Conservation (phyloP, 2,113 vertebrate species). For the Tupaia tana region DNA sequence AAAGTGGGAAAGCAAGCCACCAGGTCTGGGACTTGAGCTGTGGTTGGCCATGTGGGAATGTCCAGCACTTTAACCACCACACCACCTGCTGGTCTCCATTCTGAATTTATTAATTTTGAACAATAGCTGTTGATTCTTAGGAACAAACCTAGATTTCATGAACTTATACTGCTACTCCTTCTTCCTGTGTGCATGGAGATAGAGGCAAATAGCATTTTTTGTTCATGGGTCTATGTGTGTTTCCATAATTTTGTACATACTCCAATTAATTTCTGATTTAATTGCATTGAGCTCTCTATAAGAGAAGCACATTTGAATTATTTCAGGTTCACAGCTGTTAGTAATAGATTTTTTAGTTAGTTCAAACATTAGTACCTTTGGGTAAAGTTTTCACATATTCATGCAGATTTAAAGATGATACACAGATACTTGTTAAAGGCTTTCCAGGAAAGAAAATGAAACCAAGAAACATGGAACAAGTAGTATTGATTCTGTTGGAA, state of each 20-base stretch:
- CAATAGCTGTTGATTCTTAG: background rate
- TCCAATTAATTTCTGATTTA: background rate
- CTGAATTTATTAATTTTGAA: background rate
- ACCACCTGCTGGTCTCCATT: background rate
- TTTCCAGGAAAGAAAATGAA: conserved; percentile 20
- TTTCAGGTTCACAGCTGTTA: background rate
- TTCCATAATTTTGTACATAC: background rate
- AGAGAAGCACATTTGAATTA: background rate
- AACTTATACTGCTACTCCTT: background rate
- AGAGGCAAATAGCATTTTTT: background rate
- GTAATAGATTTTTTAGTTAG: background rate
- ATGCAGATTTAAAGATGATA: background rate
- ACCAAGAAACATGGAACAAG: background rate
- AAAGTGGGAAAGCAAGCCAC: too few species aligned
- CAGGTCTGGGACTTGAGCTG: too few species aligned
- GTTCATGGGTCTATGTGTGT: background rate
- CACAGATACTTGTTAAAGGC: background rate
- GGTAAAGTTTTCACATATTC: background rate
- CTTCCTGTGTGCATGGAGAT: background rate
- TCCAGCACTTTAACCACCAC: too few species aligned
- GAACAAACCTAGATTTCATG: background rate
- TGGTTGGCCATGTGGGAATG: too few species aligned
- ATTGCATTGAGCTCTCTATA: background rate
- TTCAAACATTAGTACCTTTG: background rate
- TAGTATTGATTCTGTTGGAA: background rate